These are phyloP conservation scores for Heliothis subflexa DNA, from an alignment of 1,140 invertebrate genomes.

Conservation along the genomic window DNA sequence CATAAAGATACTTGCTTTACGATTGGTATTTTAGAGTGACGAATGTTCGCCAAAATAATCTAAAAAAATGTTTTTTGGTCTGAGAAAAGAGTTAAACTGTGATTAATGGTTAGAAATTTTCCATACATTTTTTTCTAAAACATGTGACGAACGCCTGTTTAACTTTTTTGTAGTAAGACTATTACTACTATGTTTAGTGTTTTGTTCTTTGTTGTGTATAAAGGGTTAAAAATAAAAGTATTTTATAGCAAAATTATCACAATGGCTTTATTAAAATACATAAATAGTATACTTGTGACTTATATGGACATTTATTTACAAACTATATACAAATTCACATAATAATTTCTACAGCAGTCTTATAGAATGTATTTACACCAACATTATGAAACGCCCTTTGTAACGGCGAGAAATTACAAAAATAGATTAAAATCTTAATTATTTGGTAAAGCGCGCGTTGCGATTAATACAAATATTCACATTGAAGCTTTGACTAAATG, in stretches of 20 bases:
- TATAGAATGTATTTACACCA: constrained; percentile 86
- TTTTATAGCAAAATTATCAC: constrained; percentile 84
- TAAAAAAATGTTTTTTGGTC: background rate
- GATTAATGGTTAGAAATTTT: too few relatives aligned
- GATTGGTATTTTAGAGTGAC: too few relatives aligned
- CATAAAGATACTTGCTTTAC: too few relatives aligned
- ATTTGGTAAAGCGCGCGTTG: constrained; percentile 84
- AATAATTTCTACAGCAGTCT: constrained; percentile 84
- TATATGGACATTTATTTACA: constrained; percentile 85
- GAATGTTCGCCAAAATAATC: too few relatives aligned
- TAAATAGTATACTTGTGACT: constrained; percentile 86
- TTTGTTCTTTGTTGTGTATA: background rate
- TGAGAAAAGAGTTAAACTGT: too few relatives aligned
- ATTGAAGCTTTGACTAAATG: constrained; percentile 81
- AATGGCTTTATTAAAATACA: constrained; percentile 86
- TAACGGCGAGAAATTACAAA: constrained; percentile 83
- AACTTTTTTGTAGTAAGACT: too few relatives aligned
- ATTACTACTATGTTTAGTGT: background rate
- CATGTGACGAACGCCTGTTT: too few relatives aligned
- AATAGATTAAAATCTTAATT: constrained; percentile 84
- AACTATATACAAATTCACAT: constrained; percentile 84
- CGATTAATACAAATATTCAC: constrained; percentile 80
- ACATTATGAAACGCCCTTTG: constrained; percentile 79
- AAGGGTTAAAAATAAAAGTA: constrained; percentile 61
- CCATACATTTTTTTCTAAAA: too few relatives aligned